Evolutionary conservation across 2,888 invertebrate species (phyloP), one percentile per base, ranked within the genome.

Genomic region (Chymomyza amoena): DNA sequence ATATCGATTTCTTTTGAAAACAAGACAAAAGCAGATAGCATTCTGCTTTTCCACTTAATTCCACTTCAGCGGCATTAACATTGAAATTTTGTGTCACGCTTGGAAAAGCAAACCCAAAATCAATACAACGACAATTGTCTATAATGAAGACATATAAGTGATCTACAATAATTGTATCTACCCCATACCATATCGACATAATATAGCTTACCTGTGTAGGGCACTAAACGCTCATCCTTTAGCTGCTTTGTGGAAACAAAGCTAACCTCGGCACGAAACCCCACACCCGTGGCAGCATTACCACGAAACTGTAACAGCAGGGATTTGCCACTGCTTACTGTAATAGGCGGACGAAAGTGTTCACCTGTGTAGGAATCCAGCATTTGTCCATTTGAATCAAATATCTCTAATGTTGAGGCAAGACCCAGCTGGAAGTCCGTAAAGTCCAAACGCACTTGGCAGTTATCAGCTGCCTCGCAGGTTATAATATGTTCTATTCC

Each of bases 361-460:
- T 93, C 93, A 0, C 95, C 95, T 69, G 94, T 94, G 73, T 93
- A 94, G 1, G 94, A 94, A 77, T 94, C 94, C 78, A 95, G 89
- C 79, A 94, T 93, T 90, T 94, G 93, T 2, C 94, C 94, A 83
- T 95, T 94, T 90, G 93, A 94, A 88, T 95, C 95, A 80, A 94
- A 95, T 85, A 95, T 94, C 93, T 95, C 95, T 84, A 95, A 93
- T 32, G 95, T 93, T 0, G 95, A 95, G 16, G 93, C 93, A 10
- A 93, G 90, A 0, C 94, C 94, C 73, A 95, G 89, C 80, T 94
- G 94, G 87, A 95, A 95, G 89, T 95, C 95, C 1, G 94, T 94
- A 84, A 95, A 95, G 70, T 94, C 92, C 59, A 95, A 88, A 64
- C 93, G 93, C 36, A 95, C 93, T 61, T 93, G 92, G 80, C 95